Base-by-base conservation (phyloP, 2,113 vertebrate species). In the Anarhynchus alexandrinus region DNA sequence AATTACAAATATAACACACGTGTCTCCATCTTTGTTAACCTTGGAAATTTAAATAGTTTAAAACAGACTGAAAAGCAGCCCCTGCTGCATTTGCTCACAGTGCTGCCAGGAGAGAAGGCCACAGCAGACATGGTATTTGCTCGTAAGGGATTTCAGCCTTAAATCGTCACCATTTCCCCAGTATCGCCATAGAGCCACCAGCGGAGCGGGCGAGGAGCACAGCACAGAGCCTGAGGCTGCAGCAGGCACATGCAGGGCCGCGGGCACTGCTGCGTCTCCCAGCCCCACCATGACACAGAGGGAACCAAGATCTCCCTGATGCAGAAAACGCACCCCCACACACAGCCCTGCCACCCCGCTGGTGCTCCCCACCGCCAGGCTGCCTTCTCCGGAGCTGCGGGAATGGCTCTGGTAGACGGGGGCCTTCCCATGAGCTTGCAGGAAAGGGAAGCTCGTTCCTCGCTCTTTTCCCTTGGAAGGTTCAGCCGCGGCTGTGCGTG, bases 161-260 rank as follows among this genome's bases (percentile, higher is more conserved):
- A 22, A 66, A 47, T 29, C 12, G 1, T 30, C 12, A 9, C 59
- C 5, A 1, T 14, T 42, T 72, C 55, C 52, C 29, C 73, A 18
- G 0, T 2, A 58, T 11, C 15, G 1, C n/a, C 2, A 1, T 34
- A 62, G 61, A 52, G 17, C 86, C 36, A 19, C 17, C 45, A 45
- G 45, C 45, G 4, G 45, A 45, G 45, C 45, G 9, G 52, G 27
- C 13, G 45, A 88, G 57, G 47, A 90, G 73, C 65, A 38, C 19
- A 7, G 27, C 58, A 12, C 71, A 12, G 12, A 65, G 43, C 77
- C 77, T 7, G 27, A 23, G 49, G 49, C 49, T 51, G 49, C 21
- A 23, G 22, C 49, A 51, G 49, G n/a, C 54, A 52, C 3, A 0
- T 5, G n/a, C 55, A 13, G 3, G 29, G 45, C 23, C 36, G 36